Conservation (phyloP, 2,888 invertebrate genomes). For the Cerastis rubricosa region DNA sequence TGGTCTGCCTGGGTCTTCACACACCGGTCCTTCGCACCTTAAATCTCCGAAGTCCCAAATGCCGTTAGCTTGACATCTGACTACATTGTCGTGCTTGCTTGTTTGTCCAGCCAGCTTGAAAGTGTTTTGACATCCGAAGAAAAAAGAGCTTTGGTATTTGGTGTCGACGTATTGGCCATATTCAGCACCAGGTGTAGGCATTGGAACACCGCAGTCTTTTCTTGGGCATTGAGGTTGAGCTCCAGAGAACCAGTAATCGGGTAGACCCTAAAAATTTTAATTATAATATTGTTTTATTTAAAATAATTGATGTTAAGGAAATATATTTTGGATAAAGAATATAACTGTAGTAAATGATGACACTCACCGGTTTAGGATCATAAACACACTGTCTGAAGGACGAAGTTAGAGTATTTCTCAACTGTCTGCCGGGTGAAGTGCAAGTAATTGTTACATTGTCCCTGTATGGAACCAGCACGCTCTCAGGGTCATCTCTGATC, state of each 20-base stretch:
- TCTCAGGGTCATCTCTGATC: slow-evolving; percentile 94
- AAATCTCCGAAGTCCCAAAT: slow-evolving; percentile 99
- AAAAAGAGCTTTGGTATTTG: slow-evolving; percentile 97
- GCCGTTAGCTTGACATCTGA: slow-evolving; percentile 97
- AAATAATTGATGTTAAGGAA: not conserved
- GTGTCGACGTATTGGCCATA: slow-evolving; percentile 97
- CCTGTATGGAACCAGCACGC: slow-evolving; percentile 96
- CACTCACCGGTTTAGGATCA: slow-evolving; percentile 95
- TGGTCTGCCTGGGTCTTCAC: slow-evolving; percentile 98
- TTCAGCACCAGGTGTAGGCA: slow-evolving; percentile 97
- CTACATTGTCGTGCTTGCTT: slow-evolving; percentile 97
- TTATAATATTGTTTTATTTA: not conserved
- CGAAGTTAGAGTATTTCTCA: slow-evolving; percentile 95
- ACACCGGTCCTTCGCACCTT: slow-evolving; percentile 98
- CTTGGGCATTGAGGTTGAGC: slow-evolving; percentile 96
- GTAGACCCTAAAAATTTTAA: slow-evolving; percentile 92
- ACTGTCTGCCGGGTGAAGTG: slow-evolving; percentile 93
- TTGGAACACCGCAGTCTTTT: slow-evolving; percentile 97
- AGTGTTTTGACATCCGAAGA: slow-evolving; percentile 98
- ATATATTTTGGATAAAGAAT: not conserved
- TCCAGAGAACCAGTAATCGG: slow-evolving; percentile 98
- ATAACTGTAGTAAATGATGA: not conserved
- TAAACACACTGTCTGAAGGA: slow-evolving; percentile 98
- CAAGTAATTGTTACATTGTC: slow-evolving; percentile 97
- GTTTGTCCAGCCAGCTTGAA: slow-evolving; percentile 98